Evolutionary conservation across 2,888 invertebrate genomes (phyloP), one percentile per base, ranked within the genome.

Genomic region (Arge pagana): DNA sequence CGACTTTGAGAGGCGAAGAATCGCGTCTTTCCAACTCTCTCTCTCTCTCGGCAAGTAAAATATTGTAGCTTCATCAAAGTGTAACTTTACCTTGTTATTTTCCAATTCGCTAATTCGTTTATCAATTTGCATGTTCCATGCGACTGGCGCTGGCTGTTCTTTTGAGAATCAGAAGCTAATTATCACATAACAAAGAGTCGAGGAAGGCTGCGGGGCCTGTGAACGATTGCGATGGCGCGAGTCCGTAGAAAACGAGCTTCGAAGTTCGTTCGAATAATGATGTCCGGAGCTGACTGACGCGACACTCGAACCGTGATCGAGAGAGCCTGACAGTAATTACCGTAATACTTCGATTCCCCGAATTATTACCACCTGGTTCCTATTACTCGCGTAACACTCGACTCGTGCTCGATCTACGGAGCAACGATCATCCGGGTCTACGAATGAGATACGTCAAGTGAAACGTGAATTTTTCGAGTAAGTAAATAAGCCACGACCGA

Each of bases 91-190:
- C 59, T 60, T 54, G 60, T 65, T 62, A 64, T 61, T 64, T 65
- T 60, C 51, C 59, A 53, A 64, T 65, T 63, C 56, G 61, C 57
- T 60, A 62, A 63, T 61, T 62, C 60, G 52, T 49, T 45, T 50
- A 43, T 51, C 50, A 60, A 56, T 64, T 55, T 56, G 49, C 52
- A 54, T 65, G 61, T 63, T 59, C 57, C 57, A 52, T 55, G 33
- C 63, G 59, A 33, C 53, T 53, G 48, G 50, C 50, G 30, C 41
- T 40, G 49, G 49, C 54, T 48, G 42, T 35, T n/a, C n/a, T n/a
- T n/a, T n/a, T 43, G 15, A 23, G 23, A 24, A 10, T 26, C 31
- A 8, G 37, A 23, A 42, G 35, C 52, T 55, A 57, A 57, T 57
- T 57, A 57, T 55, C 50, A 48, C 45, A 53, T 50, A 57, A 53